These are phyloP conservation scores for Eudemis profundana DNA, from an alignment of 2,888 invertebrate genomes.

Conservation along the genomic window DNA sequence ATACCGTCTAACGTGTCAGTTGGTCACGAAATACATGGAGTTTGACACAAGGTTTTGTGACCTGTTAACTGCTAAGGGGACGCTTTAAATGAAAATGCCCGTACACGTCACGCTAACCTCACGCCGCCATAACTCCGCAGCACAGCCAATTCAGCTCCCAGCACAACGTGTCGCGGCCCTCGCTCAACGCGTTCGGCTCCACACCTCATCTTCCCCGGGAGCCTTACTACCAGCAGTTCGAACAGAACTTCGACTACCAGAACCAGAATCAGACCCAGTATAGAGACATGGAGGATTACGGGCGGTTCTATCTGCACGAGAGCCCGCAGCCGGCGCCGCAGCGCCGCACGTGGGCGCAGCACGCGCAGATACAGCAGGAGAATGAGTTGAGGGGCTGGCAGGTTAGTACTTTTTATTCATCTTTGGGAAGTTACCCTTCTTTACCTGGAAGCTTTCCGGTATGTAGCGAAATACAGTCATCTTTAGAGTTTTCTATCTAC, in stretches of 20 bases:
- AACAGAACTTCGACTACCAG: slow-evolving; percentile 51
- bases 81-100: no score
- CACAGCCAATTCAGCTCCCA: slow-evolving; percentile 84
- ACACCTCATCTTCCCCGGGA: slow-evolving; percentile 79
- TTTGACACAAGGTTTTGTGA: no score
- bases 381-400: slow-evolving; percentile 82
- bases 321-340: slow-evolving; percentile 84
- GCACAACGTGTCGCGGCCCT: slow-evolving; percentile 78
- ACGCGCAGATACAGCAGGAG: slow-evolving; percentile 83
- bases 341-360: slow-evolving; percentile 89
- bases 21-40: no score
- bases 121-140: slow-evolving; percentile 61
- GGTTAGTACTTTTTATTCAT: slow-evolving; percentile 56
- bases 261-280: slow-evolving; percentile 55
- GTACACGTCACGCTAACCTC: slow-evolving; percentile 30
- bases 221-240: slow-evolving; percentile 56
- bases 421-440: background rate
- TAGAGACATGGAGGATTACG: slow-evolving; percentile 65
- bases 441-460: no score
- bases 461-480: no score
- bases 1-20: no score
- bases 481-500: no score
- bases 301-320: slow-evolving; percentile 91
- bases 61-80: no score
- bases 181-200: slow-evolving; percentile 73